Conservation (phyloP, 2,888 invertebrate species). For the Cryptophagus acutangulus region DNA sequence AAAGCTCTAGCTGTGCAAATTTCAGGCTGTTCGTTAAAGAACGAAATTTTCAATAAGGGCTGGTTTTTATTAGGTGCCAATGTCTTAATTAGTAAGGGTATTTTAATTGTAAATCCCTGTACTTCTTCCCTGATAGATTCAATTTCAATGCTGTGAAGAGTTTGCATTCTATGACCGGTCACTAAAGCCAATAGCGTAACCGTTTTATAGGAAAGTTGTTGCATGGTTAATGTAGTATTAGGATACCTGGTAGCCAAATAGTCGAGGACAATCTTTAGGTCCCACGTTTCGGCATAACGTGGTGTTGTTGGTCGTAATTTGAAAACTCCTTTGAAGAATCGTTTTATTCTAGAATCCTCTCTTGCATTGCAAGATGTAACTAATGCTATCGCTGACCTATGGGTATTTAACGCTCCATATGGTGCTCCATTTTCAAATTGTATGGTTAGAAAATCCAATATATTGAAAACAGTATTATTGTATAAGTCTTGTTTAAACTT, state of each 20-base stretch:
- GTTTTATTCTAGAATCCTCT: neutral
- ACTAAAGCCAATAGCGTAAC: no score
- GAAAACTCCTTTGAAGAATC: neutral
- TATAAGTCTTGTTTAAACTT: neutral
- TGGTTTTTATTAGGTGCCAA: no score
- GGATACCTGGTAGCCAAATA: no score
- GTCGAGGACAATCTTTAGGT: neutral
- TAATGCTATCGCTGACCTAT: neutral
- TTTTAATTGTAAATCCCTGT: no score
- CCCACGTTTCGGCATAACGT: neutral
- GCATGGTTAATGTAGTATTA: no score
- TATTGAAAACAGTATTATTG: no score
- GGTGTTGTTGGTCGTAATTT: neutral
- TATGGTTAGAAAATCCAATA: neutral
- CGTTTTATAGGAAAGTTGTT: no score
- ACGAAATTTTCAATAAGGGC: neutral
- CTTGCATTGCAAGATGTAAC: neutral
- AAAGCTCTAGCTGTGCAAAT: slow-evolving; percentile 1
- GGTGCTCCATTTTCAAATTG: neutral
- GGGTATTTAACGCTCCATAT: neutral
- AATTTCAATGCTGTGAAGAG: no score
- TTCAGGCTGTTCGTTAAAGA: neutral
- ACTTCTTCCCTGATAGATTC: no score
- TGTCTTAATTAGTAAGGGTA: no score
- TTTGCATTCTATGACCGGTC: no score